Percentiles rank a stretch among this genome's conserved stretches.
phyloP scores from a whole-genome alignment of 2,888 invertebrate species.

The Drosophila antonietae region DNA sequence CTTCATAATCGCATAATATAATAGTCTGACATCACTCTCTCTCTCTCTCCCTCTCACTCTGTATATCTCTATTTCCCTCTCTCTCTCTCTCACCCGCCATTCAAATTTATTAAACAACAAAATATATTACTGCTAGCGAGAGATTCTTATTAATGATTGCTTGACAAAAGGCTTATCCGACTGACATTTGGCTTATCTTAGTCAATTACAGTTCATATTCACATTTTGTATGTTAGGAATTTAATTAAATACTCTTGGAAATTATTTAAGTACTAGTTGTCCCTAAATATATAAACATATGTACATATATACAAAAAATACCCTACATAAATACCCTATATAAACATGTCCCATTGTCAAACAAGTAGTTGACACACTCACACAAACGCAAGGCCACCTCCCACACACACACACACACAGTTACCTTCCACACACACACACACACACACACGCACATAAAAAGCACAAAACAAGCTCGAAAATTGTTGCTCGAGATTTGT shows the following conservation, averaged over 20 bases:
- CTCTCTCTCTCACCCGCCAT: too few species aligned
- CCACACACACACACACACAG: not conserved
- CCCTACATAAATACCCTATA: not conserved
- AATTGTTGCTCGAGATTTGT: constrained; percentile 64
- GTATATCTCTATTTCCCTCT: too few species aligned
- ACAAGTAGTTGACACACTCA: constrained; percentile 6
- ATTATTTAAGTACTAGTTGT: not conserved
- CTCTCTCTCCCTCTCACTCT: too few species aligned
- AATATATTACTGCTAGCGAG: not conserved
- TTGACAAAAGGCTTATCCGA: not conserved
- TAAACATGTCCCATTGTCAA: constrained; percentile 7
- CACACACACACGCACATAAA: constrained; percentile 17
- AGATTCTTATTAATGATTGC: not conserved
- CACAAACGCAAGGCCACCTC: not conserved
- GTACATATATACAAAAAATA: not conserved
- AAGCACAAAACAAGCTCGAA: constrained; percentile 46
- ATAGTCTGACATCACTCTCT: constrained; percentile 1
- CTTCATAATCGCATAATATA: not conserved
- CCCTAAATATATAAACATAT: not conserved
- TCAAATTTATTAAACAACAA: not conserved
- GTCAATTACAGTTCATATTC: not conserved
- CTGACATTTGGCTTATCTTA: constrained; percentile 18
- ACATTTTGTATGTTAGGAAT: not conserved
- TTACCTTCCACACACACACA: not conserved
- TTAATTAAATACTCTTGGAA: not conserved